Percentiles rank a stretch among this genome's conserved stretches.
These are phyloP conservation scores for Spialia ferax DNA, from an alignment of 2,888 invertebrate species.

Conservation along the genomic window DNA sequence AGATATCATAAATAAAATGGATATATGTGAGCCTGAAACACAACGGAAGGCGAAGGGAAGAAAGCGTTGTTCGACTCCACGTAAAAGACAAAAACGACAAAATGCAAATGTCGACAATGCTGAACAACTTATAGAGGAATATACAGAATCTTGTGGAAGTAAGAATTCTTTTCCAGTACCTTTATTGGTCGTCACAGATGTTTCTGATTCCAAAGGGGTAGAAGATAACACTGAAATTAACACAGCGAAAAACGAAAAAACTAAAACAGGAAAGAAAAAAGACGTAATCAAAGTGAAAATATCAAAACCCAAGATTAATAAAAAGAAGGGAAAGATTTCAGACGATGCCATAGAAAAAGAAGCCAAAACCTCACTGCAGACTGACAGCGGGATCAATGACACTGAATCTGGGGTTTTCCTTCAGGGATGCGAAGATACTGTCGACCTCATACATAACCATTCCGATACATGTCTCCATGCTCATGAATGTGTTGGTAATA, in stretches of 20 bases:
- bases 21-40: constrained; percentile 40
- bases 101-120: constrained; percentile 35
- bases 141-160: constrained; percentile 62
- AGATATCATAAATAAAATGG: constrained; percentile 46
- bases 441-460: constrained; percentile 78
- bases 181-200: constrained; percentile 50
- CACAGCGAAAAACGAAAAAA: constrained; percentile 43
- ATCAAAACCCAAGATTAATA: constrained; percentile 60
- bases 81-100: constrained; percentile 44
- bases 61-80: constrained; percentile 52
- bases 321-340: constrained; percentile 47
- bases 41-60: constrained; percentile 50
- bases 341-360: constrained; percentile 27
- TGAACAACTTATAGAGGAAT: constrained; percentile 64
- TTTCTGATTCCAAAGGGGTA: constrained; percentile 44
- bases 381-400: constrained; percentile 68
- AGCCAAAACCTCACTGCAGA: constrained; percentile 50
- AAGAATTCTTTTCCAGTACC: constrained; percentile 69
- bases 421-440: constrained; percentile 56
- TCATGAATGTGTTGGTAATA: constrained; percentile 68
- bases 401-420: constrained; percentile 57
- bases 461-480: constrained; percentile 75
- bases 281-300: constrained; percentile 79
- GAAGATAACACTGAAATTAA: constrained; percentile 39
- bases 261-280: constrained; percentile 62